A percentile compares a stretch with the other conserved stretches of the same genome.
phyloP scores from a whole-genome alignment of 2,888 invertebrate species.

The Ochropleura leucogaster region DNA sequence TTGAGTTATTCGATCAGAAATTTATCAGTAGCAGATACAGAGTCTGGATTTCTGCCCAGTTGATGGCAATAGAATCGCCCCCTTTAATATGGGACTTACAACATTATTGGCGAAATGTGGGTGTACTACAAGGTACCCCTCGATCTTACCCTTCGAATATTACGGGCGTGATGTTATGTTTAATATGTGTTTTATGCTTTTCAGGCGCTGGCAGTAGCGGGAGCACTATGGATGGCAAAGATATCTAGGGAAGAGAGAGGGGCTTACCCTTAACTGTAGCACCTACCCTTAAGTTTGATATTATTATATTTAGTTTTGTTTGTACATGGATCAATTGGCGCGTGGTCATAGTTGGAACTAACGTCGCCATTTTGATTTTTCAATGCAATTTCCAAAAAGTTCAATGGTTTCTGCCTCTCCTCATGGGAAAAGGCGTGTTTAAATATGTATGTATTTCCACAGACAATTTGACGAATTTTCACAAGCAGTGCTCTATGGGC shows the following conservation, averaged over 20 bases:
- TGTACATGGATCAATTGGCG: not conserved
- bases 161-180: not conserved
- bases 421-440: too few species aligned
- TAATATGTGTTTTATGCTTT: conserved; percentile 62
- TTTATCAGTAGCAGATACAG: too few species aligned
- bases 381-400: not conserved
- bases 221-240: conserved; percentile 86
- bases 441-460: too few species aligned
- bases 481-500: not conserved
- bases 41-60: too few species aligned
- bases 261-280: conserved; percentile 71
- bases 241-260: conserved; percentile 82
- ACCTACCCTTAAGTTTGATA: conserved; percentile 17
- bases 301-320: conserved; percentile 22
- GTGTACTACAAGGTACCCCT: too few species aligned
- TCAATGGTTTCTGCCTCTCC: too few species aligned
- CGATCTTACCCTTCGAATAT: too few species aligned
- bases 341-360: not conserved
- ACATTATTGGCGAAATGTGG: too few species aligned
- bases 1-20: too few species aligned
- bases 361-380: not conserved
- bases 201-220: conserved; percentile 83
- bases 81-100: too few species aligned
- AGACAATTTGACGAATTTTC: not conserved
- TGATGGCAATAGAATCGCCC: too few species aligned